phyloP scores from a whole-genome alignment of 2,797 vertebrate species.

The Ptychadena robeensis region DNA sequence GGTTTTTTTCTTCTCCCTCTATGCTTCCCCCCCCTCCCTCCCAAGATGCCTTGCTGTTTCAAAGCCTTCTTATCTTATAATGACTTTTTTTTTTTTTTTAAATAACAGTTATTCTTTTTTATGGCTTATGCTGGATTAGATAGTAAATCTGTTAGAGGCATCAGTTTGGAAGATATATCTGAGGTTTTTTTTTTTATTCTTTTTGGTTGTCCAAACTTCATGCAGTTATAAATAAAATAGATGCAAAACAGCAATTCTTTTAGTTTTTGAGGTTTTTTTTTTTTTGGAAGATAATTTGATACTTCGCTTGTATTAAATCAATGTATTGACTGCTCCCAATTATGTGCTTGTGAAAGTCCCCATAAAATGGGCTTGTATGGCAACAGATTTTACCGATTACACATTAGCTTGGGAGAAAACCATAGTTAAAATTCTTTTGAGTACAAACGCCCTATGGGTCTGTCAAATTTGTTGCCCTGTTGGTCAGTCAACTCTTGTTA shows the following conservation, averaged over 20 bases:
- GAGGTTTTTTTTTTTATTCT: not conserved
- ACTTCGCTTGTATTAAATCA: not conserved
- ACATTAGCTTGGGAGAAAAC: not conserved
- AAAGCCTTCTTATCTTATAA: constrained; percentile 58
- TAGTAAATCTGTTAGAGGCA: constrained; percentile 32
- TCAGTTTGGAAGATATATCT: constrained; percentile 39
- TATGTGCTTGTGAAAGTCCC: not conserved
- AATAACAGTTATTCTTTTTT: constrained; percentile 58
- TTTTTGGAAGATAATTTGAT: not conserved
- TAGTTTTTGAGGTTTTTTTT: not conserved
- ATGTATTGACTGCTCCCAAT: not conserved
- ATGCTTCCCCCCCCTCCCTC: constrained; percentile 49
- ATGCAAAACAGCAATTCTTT: not conserved
- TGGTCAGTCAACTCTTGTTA: no score
- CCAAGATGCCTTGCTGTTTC: constrained; percentile 58
- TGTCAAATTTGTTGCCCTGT: no score
- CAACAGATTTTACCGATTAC: not conserved
- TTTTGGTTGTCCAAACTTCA: constrained; percentile 19
- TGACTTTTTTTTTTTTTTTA: constrained; percentile 45
- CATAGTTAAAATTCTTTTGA: no score
- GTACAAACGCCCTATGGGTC: no score
- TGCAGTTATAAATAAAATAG: constrained; percentile 3
- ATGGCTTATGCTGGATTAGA: constrained; percentile 50
- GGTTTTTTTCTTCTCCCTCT: constrained; percentile 32
- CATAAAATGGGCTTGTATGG: not conserved